phyloP scores from a whole-genome alignment of 2,113 vertebrate genomes.

The Cromileptes altivelis region DNA sequence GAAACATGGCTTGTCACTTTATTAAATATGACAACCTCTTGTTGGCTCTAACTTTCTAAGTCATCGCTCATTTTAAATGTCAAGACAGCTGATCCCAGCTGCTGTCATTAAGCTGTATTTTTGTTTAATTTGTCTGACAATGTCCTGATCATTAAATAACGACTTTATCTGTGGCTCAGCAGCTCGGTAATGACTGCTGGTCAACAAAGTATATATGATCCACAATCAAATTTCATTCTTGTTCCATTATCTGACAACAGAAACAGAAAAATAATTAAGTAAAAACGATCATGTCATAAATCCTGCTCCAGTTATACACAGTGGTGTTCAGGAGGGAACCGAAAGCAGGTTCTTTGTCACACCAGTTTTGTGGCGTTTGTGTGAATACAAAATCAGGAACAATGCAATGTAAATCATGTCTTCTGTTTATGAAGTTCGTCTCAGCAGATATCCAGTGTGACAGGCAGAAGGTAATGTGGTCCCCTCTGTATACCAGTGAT shows the following conservation, averaged over 20 bases:
- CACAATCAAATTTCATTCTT: background rate
- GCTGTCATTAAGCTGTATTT: background rate
- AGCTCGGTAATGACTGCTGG: background rate
- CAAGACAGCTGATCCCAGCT: background rate
- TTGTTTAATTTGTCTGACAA: background rate
- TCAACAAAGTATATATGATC: background rate
- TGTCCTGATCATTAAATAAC: background rate
- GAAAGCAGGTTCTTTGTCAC: too few species aligned
- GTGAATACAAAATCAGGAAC: background rate
- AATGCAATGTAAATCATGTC: background rate
- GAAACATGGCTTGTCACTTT: background rate
- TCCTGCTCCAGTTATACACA: too few species aligned
- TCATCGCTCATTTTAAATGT: background rate
- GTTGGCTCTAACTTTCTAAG: background rate
- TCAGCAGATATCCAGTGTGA: background rate
- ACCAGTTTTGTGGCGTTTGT: background rate
- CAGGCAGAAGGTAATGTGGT: background rate
- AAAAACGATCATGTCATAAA: too few species aligned
- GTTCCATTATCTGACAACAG: conserved; percentile 4
- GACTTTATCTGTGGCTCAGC: background rate
- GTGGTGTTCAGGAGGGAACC: too few species aligned
- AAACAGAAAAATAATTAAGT: background rate
- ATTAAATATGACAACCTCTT: background rate
- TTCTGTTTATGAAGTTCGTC: background rate
- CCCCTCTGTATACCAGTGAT: background rate